Percentiles rank a stretch among this genome's conserved stretches.
These are phyloP conservation scores for Nemurella pictetii DNA, from an alignment of 2,888 invertebrate species.

Conservation along the genomic window DNA sequence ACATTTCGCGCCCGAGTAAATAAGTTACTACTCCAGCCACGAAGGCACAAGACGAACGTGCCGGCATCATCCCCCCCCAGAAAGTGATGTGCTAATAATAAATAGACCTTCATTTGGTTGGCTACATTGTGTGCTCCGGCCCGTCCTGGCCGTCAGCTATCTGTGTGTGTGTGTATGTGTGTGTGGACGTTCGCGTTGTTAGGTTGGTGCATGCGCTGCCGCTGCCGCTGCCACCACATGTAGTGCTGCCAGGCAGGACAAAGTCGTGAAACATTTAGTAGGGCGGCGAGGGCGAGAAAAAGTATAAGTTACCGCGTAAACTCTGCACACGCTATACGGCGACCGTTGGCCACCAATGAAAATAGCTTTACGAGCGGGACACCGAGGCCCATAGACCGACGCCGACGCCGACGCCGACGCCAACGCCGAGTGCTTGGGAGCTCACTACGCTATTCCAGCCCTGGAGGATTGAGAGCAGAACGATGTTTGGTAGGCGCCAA, in stretches of 20 bases:
- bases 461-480: not conserved
- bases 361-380: not conserved
- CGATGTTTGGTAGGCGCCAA: not conserved
- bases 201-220: not conserved
- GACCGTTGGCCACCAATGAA: not conserved
- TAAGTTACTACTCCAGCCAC: not conserved
- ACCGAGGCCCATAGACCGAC: not conserved
- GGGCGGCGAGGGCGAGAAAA: not conserved
- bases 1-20: not conserved
- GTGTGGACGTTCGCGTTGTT: not conserved
- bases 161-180: no score
- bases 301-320: not conserved
- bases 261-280: not conserved
- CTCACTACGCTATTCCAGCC: not conserved
- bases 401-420: not conserved
- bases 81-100: not conserved
- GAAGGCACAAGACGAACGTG: not conserved
- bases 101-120: conserved; percentile 21
- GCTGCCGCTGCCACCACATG: not conserved
- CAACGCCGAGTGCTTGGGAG: not conserved
- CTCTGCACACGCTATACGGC: not conserved
- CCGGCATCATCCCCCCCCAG: not conserved
- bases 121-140: not conserved
- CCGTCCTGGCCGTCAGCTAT: not conserved
- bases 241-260: not conserved